Evolutionary conservation across 2,888 invertebrate genomes (phyloP).

Genomic region (Plusia festucae): DNA sequence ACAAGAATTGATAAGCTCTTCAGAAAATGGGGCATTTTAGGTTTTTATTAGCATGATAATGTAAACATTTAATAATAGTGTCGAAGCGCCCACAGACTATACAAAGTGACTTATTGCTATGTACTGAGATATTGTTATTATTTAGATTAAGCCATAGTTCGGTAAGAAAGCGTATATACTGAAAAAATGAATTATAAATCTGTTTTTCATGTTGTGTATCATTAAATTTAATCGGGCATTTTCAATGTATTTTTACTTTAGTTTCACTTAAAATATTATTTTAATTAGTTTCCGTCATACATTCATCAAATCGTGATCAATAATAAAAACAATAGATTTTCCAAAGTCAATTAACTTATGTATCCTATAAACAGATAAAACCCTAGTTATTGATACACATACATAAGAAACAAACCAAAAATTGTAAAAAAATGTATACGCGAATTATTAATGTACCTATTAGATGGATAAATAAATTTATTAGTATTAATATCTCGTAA

Average conservation of each 20-base stretch:
- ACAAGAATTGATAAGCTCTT: too few relatives aligned
- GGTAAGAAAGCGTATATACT: conserved; percentile 31
- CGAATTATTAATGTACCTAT: conserved; percentile 51
- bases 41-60: conserved; percentile 15
- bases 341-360: not conserved
- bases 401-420: conserved; percentile 35
- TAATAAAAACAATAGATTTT: conserved; percentile 1
- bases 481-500: conserved; percentile 37
- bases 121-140: conserved; percentile 36
- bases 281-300: not conserved
- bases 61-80: conserved; percentile 20
- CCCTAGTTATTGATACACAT: conserved; percentile 22
- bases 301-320: not conserved
- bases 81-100: conserved; percentile 46
- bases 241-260: too few relatives aligned
- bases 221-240: not conserved
- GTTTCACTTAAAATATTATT: too few relatives aligned
- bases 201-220: conserved; percentile 36
- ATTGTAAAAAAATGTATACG: conserved; percentile 57
- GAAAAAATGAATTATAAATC: conserved; percentile 12
- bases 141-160: conserved; percentile 28
- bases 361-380: not conserved
- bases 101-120: conserved; percentile 42
- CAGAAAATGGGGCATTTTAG: too few relatives aligned
- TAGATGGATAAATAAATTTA: conserved; percentile 43